Base-by-base conservation (phyloP, 2,113 vertebrate genomes). In the Lycaon pictus region DNA sequence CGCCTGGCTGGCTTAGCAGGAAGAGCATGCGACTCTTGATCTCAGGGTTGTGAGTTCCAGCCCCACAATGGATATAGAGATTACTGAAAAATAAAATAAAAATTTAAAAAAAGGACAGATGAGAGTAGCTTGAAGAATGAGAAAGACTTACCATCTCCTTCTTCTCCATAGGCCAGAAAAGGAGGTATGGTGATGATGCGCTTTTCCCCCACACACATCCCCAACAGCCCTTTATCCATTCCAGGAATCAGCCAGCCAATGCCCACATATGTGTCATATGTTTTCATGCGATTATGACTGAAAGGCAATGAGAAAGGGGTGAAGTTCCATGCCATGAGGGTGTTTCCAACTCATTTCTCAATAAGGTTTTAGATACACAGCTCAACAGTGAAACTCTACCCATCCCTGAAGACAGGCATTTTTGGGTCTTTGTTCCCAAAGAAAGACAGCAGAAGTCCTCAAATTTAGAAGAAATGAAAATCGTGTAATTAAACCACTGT, bases 191-290 rank as follows among this genome's bases (percentile, higher is more conserved):
- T 99, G 98, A 99, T 99, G 90, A 99, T 98, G 53, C 99, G 99
- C 94, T 99, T 99, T 97, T 99, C 99, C 89, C 99, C 99, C 1
- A 99, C 98, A 0, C 99, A 99, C 99, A 99, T 99, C 76, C 99
- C 99, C 98, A 99, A 96, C 97, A 99, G 99, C 27, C 99, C 99
- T 97, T 99, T 99, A 92, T 99, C 99, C 99, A 99, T 99, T 7
- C 99, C 99, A 0, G 99, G 99, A 51, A 99, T 99, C 96, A 99
- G 99, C 99, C 99, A 99, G 13, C 99, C 99, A 43, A 99, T 99
- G 25, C 99, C 99, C 60, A 99, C 99, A 0, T 99, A 99, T 0
- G 99, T 99, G 97, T 99, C 99, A 0, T 99, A 99, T 2, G 99
- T 99, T 43, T 99, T 98, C 99, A 99, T 99, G 53, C 99, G 99